Conservation (phyloP, 1,140 invertebrate genomes). For the Onthophagus taurus region DNA sequence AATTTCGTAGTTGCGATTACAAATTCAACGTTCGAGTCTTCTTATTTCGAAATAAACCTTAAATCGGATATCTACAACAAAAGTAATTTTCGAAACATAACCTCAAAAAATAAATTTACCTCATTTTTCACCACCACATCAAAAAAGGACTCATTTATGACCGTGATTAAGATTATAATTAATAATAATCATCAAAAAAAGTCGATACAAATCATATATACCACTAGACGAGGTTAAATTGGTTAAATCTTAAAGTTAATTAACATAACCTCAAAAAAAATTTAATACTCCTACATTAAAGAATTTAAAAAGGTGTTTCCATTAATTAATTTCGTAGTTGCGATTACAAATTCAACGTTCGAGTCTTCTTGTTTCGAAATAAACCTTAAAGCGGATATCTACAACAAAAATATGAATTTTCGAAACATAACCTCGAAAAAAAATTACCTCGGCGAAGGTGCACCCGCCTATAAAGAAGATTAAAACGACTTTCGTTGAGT, state of each 20-base stretch:
- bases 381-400: slow-evolving; percentile 82
- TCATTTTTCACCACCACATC: no score
- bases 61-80: slow-evolving; percentile 73
- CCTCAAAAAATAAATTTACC: no score
- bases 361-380: slow-evolving; percentile 87
- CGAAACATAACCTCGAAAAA: no score
- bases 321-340: slow-evolving; percentile 89
- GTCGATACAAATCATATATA: no score
- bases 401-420: slow-evolving; percentile 14
- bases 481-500: slow-evolving; percentile 69
- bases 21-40: slow-evolving; percentile 87
- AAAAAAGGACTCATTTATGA: no score
- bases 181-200: no score
- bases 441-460: slow-evolving; percentile 78
- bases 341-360: slow-evolving; percentile 84
- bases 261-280: no score
- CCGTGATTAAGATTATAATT: no score
- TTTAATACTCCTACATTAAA: no score
- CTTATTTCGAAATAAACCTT: slow-evolving; percentile 82
- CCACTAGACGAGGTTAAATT: no score
- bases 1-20: slow-evolving; percentile 88
- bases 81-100: no score
- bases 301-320: slow-evolving; percentile 66
- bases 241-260: no score
- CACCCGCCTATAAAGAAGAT: slow-evolving; percentile 95